A percentile compares a stretch with the other conserved stretches of the same genome.
phyloP scores from a whole-genome alignment of 2,888 invertebrate species.

The Matsumyia berberina region DNA sequence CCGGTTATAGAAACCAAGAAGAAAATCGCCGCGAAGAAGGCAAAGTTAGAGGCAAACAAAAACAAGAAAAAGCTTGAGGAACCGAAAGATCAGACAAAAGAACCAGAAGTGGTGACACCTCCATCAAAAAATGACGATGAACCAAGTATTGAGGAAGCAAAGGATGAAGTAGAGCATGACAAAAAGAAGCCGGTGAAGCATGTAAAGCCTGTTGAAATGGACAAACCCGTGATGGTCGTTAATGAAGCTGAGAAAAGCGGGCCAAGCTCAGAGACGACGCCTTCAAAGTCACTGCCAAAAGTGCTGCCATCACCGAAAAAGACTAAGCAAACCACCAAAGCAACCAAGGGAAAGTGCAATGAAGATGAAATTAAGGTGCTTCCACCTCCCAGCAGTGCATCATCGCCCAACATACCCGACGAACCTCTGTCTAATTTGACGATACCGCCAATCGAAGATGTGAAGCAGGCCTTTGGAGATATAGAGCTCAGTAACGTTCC shows the following conservation, averaged over 20 bases:
- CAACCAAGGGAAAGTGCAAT: conserved; percentile 61
- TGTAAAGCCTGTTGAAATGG: not conserved
- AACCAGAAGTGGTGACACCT: not conserved
- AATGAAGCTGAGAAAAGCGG: not conserved
- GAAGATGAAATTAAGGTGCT: conserved; percentile 33
- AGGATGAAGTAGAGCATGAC: conserved; percentile 21
- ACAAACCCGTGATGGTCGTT: not conserved
- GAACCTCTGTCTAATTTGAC: not conserved
- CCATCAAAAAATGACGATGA: not conserved
- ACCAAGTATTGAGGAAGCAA: not conserved
- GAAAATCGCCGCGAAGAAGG: conserved; percentile 77
- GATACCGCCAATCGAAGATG: not conserved
- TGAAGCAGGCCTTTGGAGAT: not conserved
- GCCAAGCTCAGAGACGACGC: not conserved
- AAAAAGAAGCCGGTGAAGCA: conserved; percentile 51
- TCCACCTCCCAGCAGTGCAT: not conserved
- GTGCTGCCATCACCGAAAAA: conserved; percentile 51
- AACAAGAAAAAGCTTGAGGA: conserved; percentile 77
- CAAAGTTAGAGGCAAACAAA: conserved; percentile 70
- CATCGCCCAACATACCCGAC: not conserved
- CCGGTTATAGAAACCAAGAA: conserved; percentile 64
- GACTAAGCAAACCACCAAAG: conserved; percentile 42
- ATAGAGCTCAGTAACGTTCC: not conserved
- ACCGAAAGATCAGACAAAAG: conserved; percentile 64
- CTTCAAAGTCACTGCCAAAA: conserved; percentile 53